Evolutionary conservation across 2,113 vertebrate genomes (phyloP).

Genomic region (Cyrtonyx montezumae): DNA sequence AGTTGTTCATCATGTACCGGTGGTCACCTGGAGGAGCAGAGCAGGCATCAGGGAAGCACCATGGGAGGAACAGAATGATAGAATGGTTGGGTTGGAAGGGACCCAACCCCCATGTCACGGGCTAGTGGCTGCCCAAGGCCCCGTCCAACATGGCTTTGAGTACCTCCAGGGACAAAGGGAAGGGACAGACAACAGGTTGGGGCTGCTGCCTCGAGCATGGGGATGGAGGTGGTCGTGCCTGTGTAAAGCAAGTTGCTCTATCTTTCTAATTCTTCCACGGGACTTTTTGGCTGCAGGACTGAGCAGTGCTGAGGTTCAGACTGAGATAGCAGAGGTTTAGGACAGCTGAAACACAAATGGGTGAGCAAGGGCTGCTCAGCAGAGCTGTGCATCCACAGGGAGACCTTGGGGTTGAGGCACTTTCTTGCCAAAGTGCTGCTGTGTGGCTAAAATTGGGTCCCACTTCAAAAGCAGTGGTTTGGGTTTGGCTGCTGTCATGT

Average conservation of each 20-base stretch:
- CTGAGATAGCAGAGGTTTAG: neutral
- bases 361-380: neutral
- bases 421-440: neutral
- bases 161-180: neutral
- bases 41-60: neutral
- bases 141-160: no score
- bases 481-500: neutral
- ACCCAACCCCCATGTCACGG: no score
- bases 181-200: neutral
- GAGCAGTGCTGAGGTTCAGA: neutral
- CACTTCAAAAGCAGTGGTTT: neutral
- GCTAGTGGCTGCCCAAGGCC: no score
- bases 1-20: constrained; percentile 77
- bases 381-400: rapidly evolving
- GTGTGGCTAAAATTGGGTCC: neutral
- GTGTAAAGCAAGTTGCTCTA: neutral
- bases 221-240: neutral
- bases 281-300: neutral
- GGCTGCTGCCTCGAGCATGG: neutral
- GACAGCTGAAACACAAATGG: neutral
- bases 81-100: no score
- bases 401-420: neutral
- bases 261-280: neutral
- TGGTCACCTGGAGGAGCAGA: constrained; percentile 70
- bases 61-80: neutral